Base-by-base conservation (phyloP, 2,797 vertebrate genomes). In the Acanthurus leucopareius region DNA sequence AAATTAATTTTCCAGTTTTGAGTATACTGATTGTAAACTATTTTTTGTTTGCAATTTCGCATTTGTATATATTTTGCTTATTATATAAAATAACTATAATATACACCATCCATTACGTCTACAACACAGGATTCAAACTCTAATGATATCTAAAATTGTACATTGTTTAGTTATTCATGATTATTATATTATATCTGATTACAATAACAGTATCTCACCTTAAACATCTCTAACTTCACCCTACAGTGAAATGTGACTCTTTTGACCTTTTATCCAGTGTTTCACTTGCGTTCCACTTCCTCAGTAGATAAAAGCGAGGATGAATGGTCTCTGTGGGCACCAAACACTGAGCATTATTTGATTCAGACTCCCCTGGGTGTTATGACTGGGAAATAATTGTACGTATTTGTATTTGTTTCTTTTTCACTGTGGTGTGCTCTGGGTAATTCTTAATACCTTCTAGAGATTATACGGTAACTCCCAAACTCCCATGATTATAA, bases 401-500 rank as follows among this genome's bases (percentile, higher is more conserved):
- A 87, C 80, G 91, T 93, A 93, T 94, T 94, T 93, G 81, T 94
- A 89, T 94, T 93, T 93, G 92, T 94, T 91, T 93, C 89, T 93
- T 90, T 90, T 89, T 83, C 86, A 88, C 93, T 93, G 87, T 91
- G 91, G 78, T 86, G 90, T 88, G 91, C 91, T 92, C 91, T 91
- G 92, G 93, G 92, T 93, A 93, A 92, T 93, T 92, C 91, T 93
- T 94, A 94, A 94, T 94, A 93, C 92, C 91, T 94, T 94, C 93
- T 84, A 93, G 91, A 94, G 93, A 94, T 94, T 94, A 94, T 92
- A 93, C 88, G 89, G 93, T 92, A 93, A 94, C 93, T 93, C 94
- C 94, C 93, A 94, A 93, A 93, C 93, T 95, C 93, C 92, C 93
- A 93, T 94, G 92, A 94, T 95, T 94, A 93, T 95, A 93, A 94